These are phyloP conservation scores for Habrosyne pyritoides DNA, from an alignment of 2,888 invertebrate species.

Conservation along the genomic window DNA sequence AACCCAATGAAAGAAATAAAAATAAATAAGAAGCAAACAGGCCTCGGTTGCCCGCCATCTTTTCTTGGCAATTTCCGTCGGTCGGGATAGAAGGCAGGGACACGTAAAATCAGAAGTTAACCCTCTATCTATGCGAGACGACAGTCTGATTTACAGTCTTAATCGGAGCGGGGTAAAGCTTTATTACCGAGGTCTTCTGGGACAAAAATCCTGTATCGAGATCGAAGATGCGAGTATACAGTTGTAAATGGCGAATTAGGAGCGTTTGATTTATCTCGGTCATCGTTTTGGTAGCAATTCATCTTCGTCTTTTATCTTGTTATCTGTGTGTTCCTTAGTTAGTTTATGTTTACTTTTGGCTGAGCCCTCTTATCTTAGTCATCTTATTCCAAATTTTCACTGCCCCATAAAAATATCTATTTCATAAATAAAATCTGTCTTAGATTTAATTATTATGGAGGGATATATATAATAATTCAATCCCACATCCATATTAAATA, in stretches of 20 bases:
- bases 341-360: too few relatives aligned
- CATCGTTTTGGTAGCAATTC: conserved; percentile 14
- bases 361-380: too few relatives aligned
- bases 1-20: conserved; percentile 60
- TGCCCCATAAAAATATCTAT: too few relatives aligned
- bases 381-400: too few relatives aligned
- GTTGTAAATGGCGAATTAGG: conserved; percentile 47
- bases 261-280: conserved; percentile 40
- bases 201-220: conserved; percentile 44
- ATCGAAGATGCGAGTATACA: conserved; percentile 41
- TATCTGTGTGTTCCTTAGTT: conserved; percentile 15
- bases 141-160: conserved; percentile 72
- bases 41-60: conserved; percentile 55
- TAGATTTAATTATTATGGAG: too few relatives aligned
- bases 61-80: conserved; percentile 74
- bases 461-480: too few relatives aligned
- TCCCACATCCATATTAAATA: too few relatives aligned
- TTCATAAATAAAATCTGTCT: too few relatives aligned
- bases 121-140: conserved; percentile 67
- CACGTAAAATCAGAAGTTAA: conserved; percentile 76
- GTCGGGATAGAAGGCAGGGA: conserved; percentile 64
- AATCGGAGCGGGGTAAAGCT: conserved; percentile 63
- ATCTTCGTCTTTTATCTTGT: conserved; percentile 22
- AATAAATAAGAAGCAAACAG: conserved; percentile 64
- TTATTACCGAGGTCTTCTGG: conserved; percentile 56